Evolutionary conservation across 2,797 vertebrate genomes (phyloP).

Genomic region (Bothrops alternatus): DNA sequence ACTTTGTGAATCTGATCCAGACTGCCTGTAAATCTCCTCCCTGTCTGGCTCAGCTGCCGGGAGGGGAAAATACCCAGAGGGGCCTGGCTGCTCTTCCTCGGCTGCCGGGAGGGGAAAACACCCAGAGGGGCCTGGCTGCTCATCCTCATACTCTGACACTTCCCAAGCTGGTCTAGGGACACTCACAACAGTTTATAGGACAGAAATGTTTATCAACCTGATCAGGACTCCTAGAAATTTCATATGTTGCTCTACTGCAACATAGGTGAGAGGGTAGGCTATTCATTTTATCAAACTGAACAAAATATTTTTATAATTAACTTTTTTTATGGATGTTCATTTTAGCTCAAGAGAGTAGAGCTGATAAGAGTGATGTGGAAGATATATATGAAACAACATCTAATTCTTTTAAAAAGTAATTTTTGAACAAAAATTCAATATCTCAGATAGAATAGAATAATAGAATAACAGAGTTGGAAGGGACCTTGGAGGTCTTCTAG

Average conservation of each 20-base stretch:
- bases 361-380: constrained; percentile 6
- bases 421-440: not conserved
- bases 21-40: too few species aligned
- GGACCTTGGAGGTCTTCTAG: too few species aligned
- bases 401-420: not conserved
- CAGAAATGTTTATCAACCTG: not conserved
- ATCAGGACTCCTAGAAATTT: not conserved
- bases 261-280: not conserved
- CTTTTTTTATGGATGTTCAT: not conserved
- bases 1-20: too few species aligned
- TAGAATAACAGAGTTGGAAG: too few species aligned
- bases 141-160: too few species aligned
- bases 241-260: not conserved
- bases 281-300: not conserved
- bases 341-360: not conserved
- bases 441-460: not conserved
- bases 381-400: not conserved
- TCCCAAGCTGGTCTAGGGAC: too few species aligned
- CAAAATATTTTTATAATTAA: not conserved
- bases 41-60: too few species aligned
- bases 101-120: too few species aligned
- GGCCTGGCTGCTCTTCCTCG: too few species aligned
- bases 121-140: too few species aligned
- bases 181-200: too few species aligned
- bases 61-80: too few species aligned